Evolutionary conservation across 2,113 vertebrate genomes (phyloP), one percentile per base, ranked within the genome.

Genomic region (Corydoras maculifer): DNA sequence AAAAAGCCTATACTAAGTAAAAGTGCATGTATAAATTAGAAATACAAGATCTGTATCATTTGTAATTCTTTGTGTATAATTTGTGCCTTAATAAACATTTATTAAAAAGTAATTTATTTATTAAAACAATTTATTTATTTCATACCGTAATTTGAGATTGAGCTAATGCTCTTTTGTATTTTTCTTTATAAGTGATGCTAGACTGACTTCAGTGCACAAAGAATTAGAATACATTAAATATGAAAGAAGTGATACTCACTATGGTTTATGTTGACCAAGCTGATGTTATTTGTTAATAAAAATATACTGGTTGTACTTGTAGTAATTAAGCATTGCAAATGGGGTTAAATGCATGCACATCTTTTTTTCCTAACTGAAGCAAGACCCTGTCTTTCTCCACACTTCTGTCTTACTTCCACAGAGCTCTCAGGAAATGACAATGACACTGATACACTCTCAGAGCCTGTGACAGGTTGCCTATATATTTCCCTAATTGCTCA

Each of bases 381-480:
- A 78, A 86, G 77, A 72, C 70, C 74, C 76, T 87, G 74, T 85
- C 86, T 92, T 84, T 88, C 82, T 88, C 83, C 81, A 0, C 89
- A 87, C 87, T 91, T 90, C 87, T 89, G 79, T 95, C 90, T 94
- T 86, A 83, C 92, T 86, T 93, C 91, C 86, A 75, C 95, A 99
- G 96, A 99, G 77, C 87, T 91, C 90, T 87, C 95, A 90, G 95
- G 91, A 94, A 89, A 91, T 91, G 95, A 95, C 83, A 97, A 89
- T 95, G 94, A 95, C 87, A 97, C 90, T 91, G 93, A 98, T 72
- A 91, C 93, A 83, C 89, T 91, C 88, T 87, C 95, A 73, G 84
- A 95, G 90, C 84, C 89, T 85, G 86, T 91, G 83, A 85, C 96
- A 98, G 96, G 95, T 99, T 91, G 91, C 93, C 90, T 86, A 88